A percentile compares a stretch with the other conserved stretches of the same genome.
Evolutionary conservation across 1,140 invertebrate species (phyloP).

Genomic region (Thalassaphorura encarpata): DNA sequence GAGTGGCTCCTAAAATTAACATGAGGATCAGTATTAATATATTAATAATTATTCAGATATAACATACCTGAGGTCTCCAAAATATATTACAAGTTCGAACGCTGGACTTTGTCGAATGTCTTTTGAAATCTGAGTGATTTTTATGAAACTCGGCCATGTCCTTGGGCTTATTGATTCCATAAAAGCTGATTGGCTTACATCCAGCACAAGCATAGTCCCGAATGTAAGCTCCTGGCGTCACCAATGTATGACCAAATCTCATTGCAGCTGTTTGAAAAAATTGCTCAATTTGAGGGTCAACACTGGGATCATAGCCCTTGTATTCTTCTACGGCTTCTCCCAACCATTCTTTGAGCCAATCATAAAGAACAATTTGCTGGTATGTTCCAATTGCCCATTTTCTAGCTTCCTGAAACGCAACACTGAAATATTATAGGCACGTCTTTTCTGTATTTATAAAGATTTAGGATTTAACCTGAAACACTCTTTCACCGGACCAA

Average conservation of each 20-base stretch:
- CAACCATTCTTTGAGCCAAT: conserved; percentile 46
- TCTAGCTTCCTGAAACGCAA: conserved; percentile 40
- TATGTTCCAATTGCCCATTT: conserved; percentile 50
- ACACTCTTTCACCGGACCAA: conserved; percentile 46
- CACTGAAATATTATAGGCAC: background rate
- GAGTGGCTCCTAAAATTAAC: conserved; percentile 23
- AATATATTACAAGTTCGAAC: conserved; percentile 56
- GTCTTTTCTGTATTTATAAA: background rate
- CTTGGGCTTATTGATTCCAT: conserved; percentile 8
- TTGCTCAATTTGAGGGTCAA: conserved; percentile 57
- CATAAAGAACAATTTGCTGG: conserved; percentile 44
- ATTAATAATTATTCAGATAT: background rate
- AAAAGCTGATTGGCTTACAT: conserved; percentile 21
- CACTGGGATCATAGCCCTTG: conserved; percentile 46
- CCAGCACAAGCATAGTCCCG: conserved; percentile 28
- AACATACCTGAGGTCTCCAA: conserved; percentile 47
- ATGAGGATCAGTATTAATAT: background rate
- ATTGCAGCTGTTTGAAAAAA: conserved; percentile 59
- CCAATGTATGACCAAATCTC: conserved; percentile 50
- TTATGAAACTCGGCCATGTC: conserved; percentile 27
- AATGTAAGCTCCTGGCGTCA: conserved; percentile 42
- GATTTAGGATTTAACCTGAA: conserved; percentile 35
- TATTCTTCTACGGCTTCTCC: conserved; percentile 35
- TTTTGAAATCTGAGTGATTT: conserved; percentile 10
- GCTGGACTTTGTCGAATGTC: conserved; percentile 27